Conservation (phyloP, 2,888 invertebrate species). For the Himalopsyche tibetana region DNA sequence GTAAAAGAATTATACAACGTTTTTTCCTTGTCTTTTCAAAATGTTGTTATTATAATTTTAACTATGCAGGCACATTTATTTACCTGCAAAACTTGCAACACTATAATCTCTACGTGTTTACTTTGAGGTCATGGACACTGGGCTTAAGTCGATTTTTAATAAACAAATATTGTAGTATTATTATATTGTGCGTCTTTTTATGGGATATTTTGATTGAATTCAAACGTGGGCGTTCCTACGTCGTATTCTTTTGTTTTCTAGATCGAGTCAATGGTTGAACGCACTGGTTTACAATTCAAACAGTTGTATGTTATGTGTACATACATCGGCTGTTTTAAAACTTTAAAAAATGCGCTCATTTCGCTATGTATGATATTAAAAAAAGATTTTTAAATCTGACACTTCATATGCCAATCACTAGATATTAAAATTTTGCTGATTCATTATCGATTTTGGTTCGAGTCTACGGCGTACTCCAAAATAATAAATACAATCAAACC, state of each 20-base stretch:
- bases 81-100: not conserved
- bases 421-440: too few species aligned
- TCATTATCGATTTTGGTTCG: too few species aligned
- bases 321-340: too few species aligned
- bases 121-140: constrained; percentile 14
- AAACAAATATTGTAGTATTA: not conserved
- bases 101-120: not conserved
- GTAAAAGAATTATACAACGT: not conserved
- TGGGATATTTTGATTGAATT: constrained; percentile 7
- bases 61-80: not conserved
- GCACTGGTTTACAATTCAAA: not conserved
- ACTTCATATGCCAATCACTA: too few species aligned
- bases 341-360: too few species aligned
- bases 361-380: too few species aligned
- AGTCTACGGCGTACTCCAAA: too few species aligned
- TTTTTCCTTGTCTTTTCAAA: constrained; percentile 1
- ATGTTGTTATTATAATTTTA: not conserved
- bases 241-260: not conserved
- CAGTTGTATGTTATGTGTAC: too few species aligned
- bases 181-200: not conserved
- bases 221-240: not conserved
- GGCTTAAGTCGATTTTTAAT: not conserved
- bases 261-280: not conserved
- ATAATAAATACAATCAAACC: too few species aligned
- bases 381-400: too few species aligned